Evolutionary conservation across 2,113 vertebrate genomes (phyloP), one percentile per base, ranked within the genome.

Genomic region (Nibea coibor): DNA sequence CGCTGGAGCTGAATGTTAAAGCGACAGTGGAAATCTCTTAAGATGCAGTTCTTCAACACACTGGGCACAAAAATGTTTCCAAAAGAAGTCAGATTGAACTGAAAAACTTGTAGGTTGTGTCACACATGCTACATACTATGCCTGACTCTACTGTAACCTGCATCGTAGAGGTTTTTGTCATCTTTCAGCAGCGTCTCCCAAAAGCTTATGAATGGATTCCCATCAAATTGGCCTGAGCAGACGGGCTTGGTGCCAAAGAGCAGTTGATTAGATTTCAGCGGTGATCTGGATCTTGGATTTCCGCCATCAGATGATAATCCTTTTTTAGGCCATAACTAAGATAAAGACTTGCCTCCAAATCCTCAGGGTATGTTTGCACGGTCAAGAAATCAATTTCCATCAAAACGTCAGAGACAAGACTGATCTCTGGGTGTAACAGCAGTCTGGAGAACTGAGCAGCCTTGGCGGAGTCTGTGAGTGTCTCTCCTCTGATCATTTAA

Each of bases 281-380:
- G 26, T 58, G 83, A 89, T 91, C 68, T 89, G 76, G 67, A 84
- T 90, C 81, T 86, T 58, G 3, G 76, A 76, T 83, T 62, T 86
- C 87, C 56, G 76, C 76, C 68, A 68, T 83, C 45, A 77, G 75
- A 87, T 78, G 35, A 17, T 66, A 69, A 87, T 82, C 68, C 12
- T 83, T 70, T 83, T 78, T 70, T 24, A 51, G 58, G 69, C 62
- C 70, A 39, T 86, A 74, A 87, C 82, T 78, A 78, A 83, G 84
- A 89, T 74, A 65, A 74, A 87, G 73, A 74, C 71, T 73, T 28
- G 56, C 53, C 15, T 83, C 35, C 12, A 58, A 75, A 76, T 82
- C 77, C 56, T 67, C 10, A 8, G 59, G 63, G 62, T 71, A 19
- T 54, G 75, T 63, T 85, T 79, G 51, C 45, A 57, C 19, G 5